phyloP scores from a whole-genome alignment of 2,113 vertebrate species.

The Falcunculus frontatus region DNA sequence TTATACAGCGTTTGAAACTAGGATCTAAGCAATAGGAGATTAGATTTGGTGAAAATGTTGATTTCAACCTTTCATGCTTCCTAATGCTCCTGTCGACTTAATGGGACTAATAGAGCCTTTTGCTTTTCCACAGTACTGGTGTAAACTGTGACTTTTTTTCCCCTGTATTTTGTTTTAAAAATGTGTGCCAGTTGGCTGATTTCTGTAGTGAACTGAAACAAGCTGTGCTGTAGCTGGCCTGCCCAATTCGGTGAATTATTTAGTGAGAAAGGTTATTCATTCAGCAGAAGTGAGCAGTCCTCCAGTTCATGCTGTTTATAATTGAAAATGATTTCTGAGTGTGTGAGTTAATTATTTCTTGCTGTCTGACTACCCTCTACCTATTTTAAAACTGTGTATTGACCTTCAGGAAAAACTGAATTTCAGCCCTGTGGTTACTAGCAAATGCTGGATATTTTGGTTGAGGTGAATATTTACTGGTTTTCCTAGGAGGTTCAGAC shows the following conservation, averaged over 20 bases:
- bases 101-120: background rate
- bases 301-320: constrained; percentile 41
- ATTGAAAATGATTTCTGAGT: constrained; percentile 56
- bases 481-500: constrained; percentile 61
- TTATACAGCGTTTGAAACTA: background rate
- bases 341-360: constrained; percentile 55
- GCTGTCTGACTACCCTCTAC: constrained; percentile 21
- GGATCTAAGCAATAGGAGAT: background rate
- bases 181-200: background rate
- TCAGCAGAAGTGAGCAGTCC: background rate
- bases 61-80: background rate
- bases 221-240: background rate
- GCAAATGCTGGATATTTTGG: constrained; percentile 42
- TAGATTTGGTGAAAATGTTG: background rate
- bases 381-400: constrained; percentile 20
- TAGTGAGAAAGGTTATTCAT: constrained; percentile 45
- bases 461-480: constrained; percentile 65
- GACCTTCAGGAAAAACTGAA: constrained; percentile 43
- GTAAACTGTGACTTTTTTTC: background rate
- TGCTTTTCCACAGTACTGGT: background rate
- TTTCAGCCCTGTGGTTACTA: constrained; percentile 42
- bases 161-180: background rate
- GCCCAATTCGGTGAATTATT: constrained; percentile 10
- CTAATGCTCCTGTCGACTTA: background rate
- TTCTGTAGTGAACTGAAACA: background rate